Percentiles rank a stretch among this genome's conserved stretches.
phyloP scores from a whole-genome alignment of 1,140 invertebrate genomes.

The Drosophila repleta region DNA sequence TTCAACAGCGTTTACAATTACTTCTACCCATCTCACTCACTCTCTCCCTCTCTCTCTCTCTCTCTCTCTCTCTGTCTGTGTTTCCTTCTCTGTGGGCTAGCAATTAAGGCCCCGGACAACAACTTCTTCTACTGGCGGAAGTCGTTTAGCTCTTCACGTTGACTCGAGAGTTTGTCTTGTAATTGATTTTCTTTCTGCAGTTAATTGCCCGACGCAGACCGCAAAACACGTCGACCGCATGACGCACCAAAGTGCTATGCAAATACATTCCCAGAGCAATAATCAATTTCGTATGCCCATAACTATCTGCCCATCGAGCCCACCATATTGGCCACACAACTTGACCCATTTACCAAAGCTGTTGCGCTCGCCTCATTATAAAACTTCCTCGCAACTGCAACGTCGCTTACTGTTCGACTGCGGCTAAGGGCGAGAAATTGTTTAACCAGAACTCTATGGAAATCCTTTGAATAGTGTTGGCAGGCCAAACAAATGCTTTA shows the following conservation, averaged over 20 bases:
- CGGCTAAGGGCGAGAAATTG: background rate
- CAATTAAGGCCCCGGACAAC: constrained; percentile 68
- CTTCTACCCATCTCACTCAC: background rate
- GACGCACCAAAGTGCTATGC: constrained; percentile 73
- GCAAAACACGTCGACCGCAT: constrained; percentile 58
- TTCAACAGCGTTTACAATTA: constrained; percentile 20
- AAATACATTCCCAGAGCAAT: constrained; percentile 56
- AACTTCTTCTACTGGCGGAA: constrained; percentile 70
- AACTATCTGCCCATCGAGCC: constrained; percentile 3
- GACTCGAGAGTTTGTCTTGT: constrained; percentile 56
- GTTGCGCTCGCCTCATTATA: constrained; percentile 33
- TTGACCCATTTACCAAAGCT: constrained; percentile 48
- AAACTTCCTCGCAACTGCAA: constrained; percentile 46
- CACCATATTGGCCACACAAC: constrained; percentile 40
- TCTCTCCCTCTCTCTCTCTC: background rate
- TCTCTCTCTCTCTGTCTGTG: background rate
- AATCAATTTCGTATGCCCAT: constrained; percentile 46
- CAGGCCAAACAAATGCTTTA: too few species aligned
- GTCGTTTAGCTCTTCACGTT: constrained; percentile 70
- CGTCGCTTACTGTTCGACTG: constrained; percentile 46
- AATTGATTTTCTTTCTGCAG: constrained; percentile 73
- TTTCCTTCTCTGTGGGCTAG: constrained; percentile 54
- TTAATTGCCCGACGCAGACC: constrained; percentile 66
- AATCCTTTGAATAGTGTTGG: constrained; percentile 46
- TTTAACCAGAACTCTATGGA: constrained; percentile 3